Evolutionary conservation across 2,797 vertebrate genomes (phyloP).

Genomic region (Acrocephalus scirpaceus): DNA sequence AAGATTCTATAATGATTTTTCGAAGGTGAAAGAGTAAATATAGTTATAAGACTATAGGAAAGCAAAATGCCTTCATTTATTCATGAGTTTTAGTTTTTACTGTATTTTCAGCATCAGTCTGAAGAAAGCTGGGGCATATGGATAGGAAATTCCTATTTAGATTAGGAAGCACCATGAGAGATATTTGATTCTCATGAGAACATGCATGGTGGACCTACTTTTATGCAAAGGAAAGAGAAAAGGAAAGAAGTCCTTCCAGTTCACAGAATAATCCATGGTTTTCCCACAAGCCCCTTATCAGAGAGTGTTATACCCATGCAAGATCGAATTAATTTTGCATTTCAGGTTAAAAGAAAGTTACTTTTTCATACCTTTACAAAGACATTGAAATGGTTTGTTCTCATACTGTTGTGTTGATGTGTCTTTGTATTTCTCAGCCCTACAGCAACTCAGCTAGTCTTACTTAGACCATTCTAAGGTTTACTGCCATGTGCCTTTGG

Average conservation of each 20-base stretch:
- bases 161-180: neutral
- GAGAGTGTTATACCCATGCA: rapidly evolving
- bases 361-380: neutral
- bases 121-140: neutral
- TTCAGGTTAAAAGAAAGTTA: neutral
- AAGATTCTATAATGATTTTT: neutral
- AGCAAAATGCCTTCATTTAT: neutral
- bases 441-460: neutral
- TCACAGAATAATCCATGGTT: neutral
- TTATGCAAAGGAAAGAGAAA: neutral
- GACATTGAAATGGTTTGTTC: neutral
- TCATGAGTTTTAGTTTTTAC: neutral
- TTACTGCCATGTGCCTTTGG: neutral
- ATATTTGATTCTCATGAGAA: neutral
- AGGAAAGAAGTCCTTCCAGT: neutral
- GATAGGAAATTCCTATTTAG: neutral
- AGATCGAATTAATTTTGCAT: neutral
- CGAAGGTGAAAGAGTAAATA: neutral
- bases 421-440: neutral
- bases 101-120: neutral
- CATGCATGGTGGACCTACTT: neutral
- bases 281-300: neutral
- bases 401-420: neutral
- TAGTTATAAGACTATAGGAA: neutral
- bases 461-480: neutral